These are phyloP conservation scores for Scatophagus argus DNA, from an alignment of 2,113 vertebrate genomes.

Conservation along the genomic window DNA sequence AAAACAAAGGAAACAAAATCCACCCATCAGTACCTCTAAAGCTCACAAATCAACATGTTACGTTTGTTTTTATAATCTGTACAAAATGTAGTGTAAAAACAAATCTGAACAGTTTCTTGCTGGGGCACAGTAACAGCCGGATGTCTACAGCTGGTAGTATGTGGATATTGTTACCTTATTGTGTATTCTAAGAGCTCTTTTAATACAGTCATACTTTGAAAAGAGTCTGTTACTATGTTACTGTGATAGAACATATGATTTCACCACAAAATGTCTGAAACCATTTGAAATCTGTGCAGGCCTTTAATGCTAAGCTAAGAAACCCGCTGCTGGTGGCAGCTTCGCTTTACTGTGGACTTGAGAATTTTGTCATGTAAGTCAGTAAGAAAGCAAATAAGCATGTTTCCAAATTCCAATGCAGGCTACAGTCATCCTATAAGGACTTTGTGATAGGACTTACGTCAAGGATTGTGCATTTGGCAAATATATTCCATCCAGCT, in stretches of 20 bases:
- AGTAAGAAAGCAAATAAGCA: neutral
- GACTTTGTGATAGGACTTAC: neutral
- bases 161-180: too few relatives aligned
- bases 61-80: too few relatives aligned
- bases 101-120: too few relatives aligned
- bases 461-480: neutral
- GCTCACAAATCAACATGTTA: neutral
- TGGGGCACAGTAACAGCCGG: too few relatives aligned
- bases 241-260: neutral
- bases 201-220: too few relatives aligned
- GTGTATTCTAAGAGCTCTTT: too few relatives aligned
- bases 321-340: neutral
- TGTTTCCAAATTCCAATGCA: neutral
- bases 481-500: neutral
- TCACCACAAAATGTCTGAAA: too few relatives aligned
- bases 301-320: neutral
- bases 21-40: too few relatives aligned
- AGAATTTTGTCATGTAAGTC: neutral
- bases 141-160: too few relatives aligned
- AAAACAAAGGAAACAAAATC: neutral
- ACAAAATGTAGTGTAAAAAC: too few relatives aligned
- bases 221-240: too few relatives aligned
- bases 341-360: neutral
- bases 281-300: neutral
- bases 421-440: too few relatives aligned